Conservation (phyloP, 1,140 invertebrate species). For the Panagrolaimus sp. region DNA sequence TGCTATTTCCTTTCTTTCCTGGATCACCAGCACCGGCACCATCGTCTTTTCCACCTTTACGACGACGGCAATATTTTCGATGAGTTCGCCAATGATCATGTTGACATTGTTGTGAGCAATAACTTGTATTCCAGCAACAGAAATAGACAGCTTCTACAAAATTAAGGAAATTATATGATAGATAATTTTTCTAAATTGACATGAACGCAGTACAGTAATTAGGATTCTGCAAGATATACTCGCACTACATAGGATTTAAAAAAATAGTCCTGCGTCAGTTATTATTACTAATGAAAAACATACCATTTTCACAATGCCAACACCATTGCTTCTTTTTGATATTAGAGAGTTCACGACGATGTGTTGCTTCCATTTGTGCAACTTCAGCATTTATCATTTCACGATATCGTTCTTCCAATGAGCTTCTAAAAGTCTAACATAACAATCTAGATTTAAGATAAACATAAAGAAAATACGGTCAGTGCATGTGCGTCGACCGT, state of each 20-base stretch:
- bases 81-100: constrained; percentile 45
- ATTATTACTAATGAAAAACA: too few species aligned
- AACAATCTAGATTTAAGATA: constrained; percentile 13
- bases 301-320: constrained; percentile 41
- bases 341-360: constrained; percentile 70
- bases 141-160: constrained; percentile 80
- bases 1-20: neutral
- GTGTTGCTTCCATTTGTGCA: constrained; percentile 68
- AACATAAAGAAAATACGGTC: constrained; percentile 8
- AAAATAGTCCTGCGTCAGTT: too few species aligned
- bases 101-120: constrained; percentile 67
- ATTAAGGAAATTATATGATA: too few species aligned
- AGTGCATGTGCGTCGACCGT: too few species aligned
- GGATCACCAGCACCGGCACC: neutral
- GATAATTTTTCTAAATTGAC: too few species aligned
- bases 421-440: constrained; percentile 35
- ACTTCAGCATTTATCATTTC: constrained; percentile 69
- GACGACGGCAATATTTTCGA: constrained; percentile 39
- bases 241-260: too few species aligned
- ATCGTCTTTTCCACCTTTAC: neutral
- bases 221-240: too few species aligned
- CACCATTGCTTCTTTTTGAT: constrained; percentile 75
- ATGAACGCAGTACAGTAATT: too few species aligned
- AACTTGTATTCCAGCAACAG: constrained; percentile 83
- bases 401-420: constrained; percentile 61